Evolutionary conservation across 2,113 vertebrate genomes (phyloP).

Genomic region (Vidua macroura): DNA sequence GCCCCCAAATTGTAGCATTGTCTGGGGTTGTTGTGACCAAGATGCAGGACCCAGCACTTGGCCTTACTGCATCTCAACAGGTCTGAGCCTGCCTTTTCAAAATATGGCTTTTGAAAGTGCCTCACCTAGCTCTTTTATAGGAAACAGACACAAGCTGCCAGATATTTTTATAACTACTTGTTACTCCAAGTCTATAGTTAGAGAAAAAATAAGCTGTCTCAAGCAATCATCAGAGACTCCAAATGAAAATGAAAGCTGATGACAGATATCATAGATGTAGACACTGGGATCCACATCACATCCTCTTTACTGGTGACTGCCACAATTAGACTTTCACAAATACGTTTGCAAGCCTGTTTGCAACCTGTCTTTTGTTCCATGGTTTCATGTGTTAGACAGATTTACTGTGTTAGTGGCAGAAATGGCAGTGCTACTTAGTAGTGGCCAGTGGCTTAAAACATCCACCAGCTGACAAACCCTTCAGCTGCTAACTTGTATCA

Average conservation of each 20-base stretch:
- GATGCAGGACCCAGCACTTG: background rate
- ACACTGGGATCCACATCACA: background rate
- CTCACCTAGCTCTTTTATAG: background rate
- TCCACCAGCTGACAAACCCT: background rate
- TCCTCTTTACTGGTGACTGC: background rate
- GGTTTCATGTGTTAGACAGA: background rate
- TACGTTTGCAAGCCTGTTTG: background rate
- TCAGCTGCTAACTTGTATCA: background rate
- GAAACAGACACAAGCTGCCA: background rate
- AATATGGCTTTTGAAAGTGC: background rate
- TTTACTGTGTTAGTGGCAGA: background rate
- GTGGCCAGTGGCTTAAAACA: background rate
- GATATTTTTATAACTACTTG: background rate
- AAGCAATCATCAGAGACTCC: background rate
- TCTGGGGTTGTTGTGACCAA: background rate
- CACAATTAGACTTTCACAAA: background rate
- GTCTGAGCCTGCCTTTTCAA: background rate
- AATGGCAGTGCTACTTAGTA: background rate
- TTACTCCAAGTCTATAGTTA: background rate
- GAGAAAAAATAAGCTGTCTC: background rate
- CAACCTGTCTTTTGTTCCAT: background rate
- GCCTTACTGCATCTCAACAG: background rate
- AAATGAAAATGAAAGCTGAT: background rate
- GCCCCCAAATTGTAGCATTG: background rate
- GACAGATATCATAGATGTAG: background rate